Base-by-base conservation (phyloP, 1,140 invertebrate genomes). In the Frieseomelitta varia region DNA sequence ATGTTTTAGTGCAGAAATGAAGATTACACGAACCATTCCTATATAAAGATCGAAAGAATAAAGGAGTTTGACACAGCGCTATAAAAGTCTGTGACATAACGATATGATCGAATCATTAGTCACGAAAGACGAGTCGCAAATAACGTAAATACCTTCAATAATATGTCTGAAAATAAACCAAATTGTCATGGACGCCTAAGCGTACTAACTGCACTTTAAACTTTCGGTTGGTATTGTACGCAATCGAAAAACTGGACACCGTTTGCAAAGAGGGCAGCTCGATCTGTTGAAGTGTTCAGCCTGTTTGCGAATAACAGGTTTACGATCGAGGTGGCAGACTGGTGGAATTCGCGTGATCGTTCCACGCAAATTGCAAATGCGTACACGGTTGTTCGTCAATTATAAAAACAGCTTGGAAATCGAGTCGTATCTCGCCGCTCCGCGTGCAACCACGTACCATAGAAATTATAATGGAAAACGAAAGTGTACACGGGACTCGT, bases 351-450 rank as follows among this genome's bases (percentile, higher is more conserved):
- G 15, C 51, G 63, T 68, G 63, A 21, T n/a, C 63, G 63, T 79
- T 79, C 55, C 51, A 27, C 30, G 47, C 65, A 21, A 79, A 79
- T 39, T 47, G 19, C 19, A 61, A 78, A 76, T 55, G 56, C 30
- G 76, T 8, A 6, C 21, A n/a, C 21, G n/a, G n/a, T 58, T 51
- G 69, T 72, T 80, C 56, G 30, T 72, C 27, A 24, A 84, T 71
- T 72, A 79, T 77, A 68, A 77, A 77, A 82, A 77, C 81, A 19
- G 47, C 58, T 24, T 68, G 34, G 81, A 68, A 77, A 77, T 56
- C 24, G 34, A 68, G 53, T 47, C 63, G 74, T 68, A 63, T 6
- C 51, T 27, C 72, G 12, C 58, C 6, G 34, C 19, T 65, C 58
- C 17, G 63, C 27, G 19, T 21, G 58, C 27, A 65, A 8, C 75